These are phyloP conservation scores for Lasioglossum lativentre DNA, from an alignment of 2,888 invertebrate species.

Conservation along the genomic window DNA sequence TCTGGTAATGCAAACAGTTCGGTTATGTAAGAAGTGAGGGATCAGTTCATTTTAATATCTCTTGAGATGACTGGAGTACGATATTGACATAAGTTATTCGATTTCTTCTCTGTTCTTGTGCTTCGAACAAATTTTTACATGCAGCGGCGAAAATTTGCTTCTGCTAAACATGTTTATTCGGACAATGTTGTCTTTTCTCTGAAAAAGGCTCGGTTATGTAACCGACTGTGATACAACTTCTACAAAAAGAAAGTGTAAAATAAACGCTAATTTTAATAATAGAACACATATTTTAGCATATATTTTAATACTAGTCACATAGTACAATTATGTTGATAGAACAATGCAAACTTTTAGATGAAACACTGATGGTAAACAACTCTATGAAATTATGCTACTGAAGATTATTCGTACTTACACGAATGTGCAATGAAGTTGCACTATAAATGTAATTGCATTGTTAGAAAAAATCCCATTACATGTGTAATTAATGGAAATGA, in stretches of 20 bases:
- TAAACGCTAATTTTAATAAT: background rate
- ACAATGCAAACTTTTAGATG: background rate
- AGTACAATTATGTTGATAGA: background rate
- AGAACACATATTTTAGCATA: background rate
- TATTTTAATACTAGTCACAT: background rate
- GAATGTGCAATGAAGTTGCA: background rate
- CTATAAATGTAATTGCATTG: too few relatives aligned
- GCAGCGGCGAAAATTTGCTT: background rate
- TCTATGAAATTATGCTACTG: background rate
- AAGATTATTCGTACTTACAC: background rate
- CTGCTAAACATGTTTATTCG: background rate
- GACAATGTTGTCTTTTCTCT: background rate
- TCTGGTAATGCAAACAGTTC: background rate
- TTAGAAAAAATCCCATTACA: background rate
- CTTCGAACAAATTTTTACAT: background rate
- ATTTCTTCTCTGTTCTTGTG: background rate
- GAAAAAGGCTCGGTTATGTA: background rate
- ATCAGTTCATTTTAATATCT: background rate
- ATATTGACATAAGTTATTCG: slow-evolving; percentile 3
- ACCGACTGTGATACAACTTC: background rate
- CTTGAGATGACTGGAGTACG: background rate
- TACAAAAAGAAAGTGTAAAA: background rate
- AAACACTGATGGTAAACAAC: too few relatives aligned
- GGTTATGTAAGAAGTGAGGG: slow-evolving; percentile 8
- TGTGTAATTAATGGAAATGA: background rate